These are phyloP conservation scores for Microctenopoma lineatum DNA, from an alignment of 2,797 vertebrate species.

Conservation along the genomic window DNA sequence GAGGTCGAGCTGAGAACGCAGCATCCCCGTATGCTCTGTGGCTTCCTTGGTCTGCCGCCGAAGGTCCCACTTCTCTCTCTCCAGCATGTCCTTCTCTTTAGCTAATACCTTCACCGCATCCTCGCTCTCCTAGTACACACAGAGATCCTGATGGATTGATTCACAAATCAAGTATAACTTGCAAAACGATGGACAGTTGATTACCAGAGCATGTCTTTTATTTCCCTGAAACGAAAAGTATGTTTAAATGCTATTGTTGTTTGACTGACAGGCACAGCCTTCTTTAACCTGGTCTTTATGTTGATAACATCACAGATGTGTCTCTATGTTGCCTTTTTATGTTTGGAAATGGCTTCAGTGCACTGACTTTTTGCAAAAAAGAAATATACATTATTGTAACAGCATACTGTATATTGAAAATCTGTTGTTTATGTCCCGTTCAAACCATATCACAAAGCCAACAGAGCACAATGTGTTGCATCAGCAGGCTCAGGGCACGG, in stretches of 20 bases:
- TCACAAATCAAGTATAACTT: slow-evolving; percentile 30
- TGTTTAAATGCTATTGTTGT: background rate
- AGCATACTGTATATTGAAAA: background rate
- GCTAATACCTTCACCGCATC: slow-evolving; percentile 95
- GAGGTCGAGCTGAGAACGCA: slow-evolving; percentile 95
- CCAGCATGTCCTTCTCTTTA: slow-evolving; percentile 96
- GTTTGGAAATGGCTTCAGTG: no score
- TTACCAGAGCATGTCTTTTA: background rate
- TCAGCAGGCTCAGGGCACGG: background rate
- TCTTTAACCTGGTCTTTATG: no score
- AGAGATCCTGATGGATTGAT: slow-evolving; percentile 65
- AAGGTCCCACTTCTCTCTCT: slow-evolving; percentile 98
- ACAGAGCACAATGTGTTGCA: background rate
- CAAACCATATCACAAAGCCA: no score
- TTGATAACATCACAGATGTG: no score
- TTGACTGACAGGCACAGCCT: background rate
- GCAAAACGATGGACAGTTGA: background rate
- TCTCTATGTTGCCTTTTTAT: no score
- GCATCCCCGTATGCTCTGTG: slow-evolving; percentile 90
- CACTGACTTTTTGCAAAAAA: no score
- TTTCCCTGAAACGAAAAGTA: background rate
- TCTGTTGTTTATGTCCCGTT: no score
- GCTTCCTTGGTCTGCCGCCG: slow-evolving; percentile 96
- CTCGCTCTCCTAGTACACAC: slow-evolving; percentile 91
- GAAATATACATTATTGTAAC: background rate